These are phyloP conservation scores for Bradypus variegatus DNA, from an alignment of 2,797 vertebrate genomes.

Conservation along the genomic window DNA sequence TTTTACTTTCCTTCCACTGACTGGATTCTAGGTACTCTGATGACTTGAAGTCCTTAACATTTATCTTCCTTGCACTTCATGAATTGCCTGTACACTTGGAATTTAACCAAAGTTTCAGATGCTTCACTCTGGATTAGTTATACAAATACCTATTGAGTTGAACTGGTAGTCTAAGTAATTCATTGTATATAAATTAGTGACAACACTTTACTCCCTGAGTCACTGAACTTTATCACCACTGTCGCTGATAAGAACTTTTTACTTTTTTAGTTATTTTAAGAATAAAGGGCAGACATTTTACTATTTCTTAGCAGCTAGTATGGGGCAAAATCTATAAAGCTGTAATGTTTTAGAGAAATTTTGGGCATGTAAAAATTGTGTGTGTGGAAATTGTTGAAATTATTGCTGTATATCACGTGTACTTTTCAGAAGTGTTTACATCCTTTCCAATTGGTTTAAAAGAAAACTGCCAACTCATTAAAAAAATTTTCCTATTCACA, in stretches of 20 bases:
- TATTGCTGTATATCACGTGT: background rate
- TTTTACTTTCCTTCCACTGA: background rate
- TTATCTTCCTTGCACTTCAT: background rate
- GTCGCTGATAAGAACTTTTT: background rate
- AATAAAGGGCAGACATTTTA: conserved; percentile 33
- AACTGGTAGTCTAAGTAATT: conserved; percentile 16
- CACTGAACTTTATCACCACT: conserved; percentile 9
- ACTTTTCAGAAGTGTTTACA: conserved; percentile 25
- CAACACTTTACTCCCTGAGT: background rate
- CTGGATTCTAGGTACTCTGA: background rate
- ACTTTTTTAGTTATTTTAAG: conserved; percentile 13
- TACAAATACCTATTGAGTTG: background rate
- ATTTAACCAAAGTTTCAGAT: conserved; percentile 4
- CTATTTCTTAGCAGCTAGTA: conserved; percentile 37
- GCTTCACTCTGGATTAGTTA: background rate
- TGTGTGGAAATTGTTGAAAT: conserved; percentile 9
- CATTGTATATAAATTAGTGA: background rate
- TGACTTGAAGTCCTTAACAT: background rate
- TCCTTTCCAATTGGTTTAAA: conserved; percentile 6
- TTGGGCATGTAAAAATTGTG: conserved; percentile 27
- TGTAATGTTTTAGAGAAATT: background rate
- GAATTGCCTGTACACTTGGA: background rate
- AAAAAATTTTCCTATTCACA: background rate
- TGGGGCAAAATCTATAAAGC: conserved; percentile 46
- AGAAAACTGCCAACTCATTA: conserved; percentile 5